Evolutionary conservation across 1,140 invertebrate genomes (phyloP).

Genomic region (Rhopalosiphum maidis): DNA sequence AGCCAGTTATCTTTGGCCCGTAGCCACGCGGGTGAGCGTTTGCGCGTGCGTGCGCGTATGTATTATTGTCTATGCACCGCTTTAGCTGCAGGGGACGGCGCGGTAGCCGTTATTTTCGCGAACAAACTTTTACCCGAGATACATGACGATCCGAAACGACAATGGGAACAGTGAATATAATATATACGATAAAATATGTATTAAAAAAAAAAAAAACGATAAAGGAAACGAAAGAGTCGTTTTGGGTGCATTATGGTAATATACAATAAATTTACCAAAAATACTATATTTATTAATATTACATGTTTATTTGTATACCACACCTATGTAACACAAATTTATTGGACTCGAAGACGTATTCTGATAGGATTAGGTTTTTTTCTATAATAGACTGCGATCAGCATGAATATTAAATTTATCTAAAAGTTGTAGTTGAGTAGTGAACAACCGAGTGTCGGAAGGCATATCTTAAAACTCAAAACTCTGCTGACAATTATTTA

Average conservation of each 20-base stretch:
- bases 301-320: too few relatives aligned
- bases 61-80: neutral
- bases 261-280: neutral
- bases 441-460: neutral
- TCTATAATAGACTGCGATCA: too few relatives aligned
- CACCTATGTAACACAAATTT: too few relatives aligned
- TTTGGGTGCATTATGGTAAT: neutral
- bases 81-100: neutral
- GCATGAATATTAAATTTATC: too few relatives aligned
- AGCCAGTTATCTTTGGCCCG: slow-evolving; percentile 16
- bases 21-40: neutral
- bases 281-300: neutral
- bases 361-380: too few relatives aligned
- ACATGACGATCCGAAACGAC: neutral
- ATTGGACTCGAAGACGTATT: too few relatives aligned
- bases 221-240: neutral
- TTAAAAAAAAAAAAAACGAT: neutral
- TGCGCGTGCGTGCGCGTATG: neutral
- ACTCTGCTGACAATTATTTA: neutral
- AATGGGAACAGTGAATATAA: neutral
- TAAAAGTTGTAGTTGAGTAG: too few relatives aligned
- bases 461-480: neutral
- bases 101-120: neutral
- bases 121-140: neutral
- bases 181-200: neutral